These are phyloP conservation scores for Gobiocypris rarus DNA, from an alignment of 2,113 vertebrate species.

Conservation along the genomic window DNA sequence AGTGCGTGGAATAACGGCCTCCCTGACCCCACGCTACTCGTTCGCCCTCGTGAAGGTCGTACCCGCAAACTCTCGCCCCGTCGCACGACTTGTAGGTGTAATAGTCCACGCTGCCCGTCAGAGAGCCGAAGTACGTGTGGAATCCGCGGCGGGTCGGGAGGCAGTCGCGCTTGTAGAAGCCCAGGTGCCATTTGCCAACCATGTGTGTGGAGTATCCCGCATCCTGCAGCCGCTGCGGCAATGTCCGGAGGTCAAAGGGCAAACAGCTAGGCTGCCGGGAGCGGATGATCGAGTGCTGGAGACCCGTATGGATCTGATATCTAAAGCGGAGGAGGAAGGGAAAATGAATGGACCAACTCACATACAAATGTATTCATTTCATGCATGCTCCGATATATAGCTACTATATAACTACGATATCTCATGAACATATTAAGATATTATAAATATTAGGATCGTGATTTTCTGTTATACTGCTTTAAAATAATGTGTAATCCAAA, in stretches of 20 bases:
- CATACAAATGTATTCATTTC: not conserved
- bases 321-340: conserved; percentile 65
- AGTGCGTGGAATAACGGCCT: conserved; percentile 92
- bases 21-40: conserved; percentile 88
- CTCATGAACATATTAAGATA: too few relatives aligned
- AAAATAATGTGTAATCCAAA: too few relatives aligned
- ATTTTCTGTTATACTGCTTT: too few relatives aligned
- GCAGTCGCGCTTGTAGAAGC: conserved; percentile 96
- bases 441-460: too few relatives aligned
- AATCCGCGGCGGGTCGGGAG: conserved; percentile 94
- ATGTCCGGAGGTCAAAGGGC: conserved; percentile 89
- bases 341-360: not conserved
- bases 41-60: conserved; percentile 93
- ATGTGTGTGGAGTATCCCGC: conserved; percentile 95
- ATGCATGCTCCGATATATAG: too few relatives aligned
- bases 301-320: conserved; percentile 97
- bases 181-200: conserved; percentile 99
- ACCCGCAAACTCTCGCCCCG: conserved; percentile 87
- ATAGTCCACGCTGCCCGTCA: conserved; percentile 95
- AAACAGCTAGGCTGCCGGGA: conserved; percentile 95
- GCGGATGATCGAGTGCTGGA: conserved; percentile 98
- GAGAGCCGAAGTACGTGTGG: conserved; percentile 92
- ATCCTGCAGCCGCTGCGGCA: conserved; percentile 93
- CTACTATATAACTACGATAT: too few relatives aligned
- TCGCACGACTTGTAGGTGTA: conserved; percentile 95